A percentile compares a stretch with the other conserved stretches of the same genome.
Conservation (phyloP, 2,113 vertebrate genomes). For the Corvus hawaiiensis region DNA sequence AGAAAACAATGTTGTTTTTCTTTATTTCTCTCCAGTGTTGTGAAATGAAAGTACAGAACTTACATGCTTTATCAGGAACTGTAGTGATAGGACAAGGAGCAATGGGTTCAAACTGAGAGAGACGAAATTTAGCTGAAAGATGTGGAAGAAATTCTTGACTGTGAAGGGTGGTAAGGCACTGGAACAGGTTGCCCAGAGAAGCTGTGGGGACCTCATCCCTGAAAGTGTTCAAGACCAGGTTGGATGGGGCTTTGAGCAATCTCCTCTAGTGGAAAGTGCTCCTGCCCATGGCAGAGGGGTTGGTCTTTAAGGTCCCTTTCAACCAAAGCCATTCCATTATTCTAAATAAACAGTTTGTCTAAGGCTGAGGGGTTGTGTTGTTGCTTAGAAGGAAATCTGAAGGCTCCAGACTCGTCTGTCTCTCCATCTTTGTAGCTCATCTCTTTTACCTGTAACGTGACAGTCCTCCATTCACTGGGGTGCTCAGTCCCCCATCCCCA, state of each 20-base stretch:
- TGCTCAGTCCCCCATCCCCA: not conserved
- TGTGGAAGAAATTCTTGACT: not conserved
- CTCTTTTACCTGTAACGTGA: not conserved
- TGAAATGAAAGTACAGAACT: not conserved
- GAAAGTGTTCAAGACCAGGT: not conserved
- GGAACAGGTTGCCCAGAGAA: not conserved
- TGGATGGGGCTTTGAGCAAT: not conserved
- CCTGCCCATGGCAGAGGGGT: fast-evolving
- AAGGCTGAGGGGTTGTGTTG: not conserved
- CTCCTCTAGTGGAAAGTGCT: not conserved
- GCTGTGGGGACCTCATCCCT: not conserved
- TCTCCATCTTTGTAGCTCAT: not conserved
- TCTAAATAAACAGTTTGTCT: not conserved
- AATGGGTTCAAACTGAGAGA: not conserved
- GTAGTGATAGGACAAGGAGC: not conserved
- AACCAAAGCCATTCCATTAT: not conserved
- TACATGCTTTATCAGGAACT: not conserved
- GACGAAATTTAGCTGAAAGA: not conserved
- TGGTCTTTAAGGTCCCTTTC: not conserved
- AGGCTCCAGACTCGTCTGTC: not conserved
- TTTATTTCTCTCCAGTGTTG: not conserved
- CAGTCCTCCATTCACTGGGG: not conserved
- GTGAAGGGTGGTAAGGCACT: not conserved
- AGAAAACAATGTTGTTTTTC: not conserved
- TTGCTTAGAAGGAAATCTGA: not conserved